Conservation (phyloP, 2,113 vertebrate genomes). For the Rhodinocichla rosea region DNA sequence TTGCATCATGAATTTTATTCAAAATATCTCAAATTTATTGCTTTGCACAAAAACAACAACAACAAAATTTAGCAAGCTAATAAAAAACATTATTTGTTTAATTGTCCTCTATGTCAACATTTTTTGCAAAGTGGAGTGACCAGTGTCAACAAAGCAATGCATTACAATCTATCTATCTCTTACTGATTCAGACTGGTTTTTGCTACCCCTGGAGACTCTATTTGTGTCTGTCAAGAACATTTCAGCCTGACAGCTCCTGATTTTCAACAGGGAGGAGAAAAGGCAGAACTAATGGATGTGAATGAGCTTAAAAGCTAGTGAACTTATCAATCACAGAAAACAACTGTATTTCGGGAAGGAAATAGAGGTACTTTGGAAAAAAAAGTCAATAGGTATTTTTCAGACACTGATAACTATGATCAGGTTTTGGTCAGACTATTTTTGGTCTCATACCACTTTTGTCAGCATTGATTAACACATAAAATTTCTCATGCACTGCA, state of each 20-base stretch:
- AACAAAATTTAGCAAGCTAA: not conserved
- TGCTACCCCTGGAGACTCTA: slow-evolving; percentile 53
- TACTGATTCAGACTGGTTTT: slow-evolving; percentile 30
- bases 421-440: not conserved
- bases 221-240: slow-evolving; percentile 69
- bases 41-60: not conserved
- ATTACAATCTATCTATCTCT: slow-evolving; percentile 63
- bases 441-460: not conserved
- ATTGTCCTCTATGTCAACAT: not conserved
- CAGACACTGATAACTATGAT: slow-evolving; percentile 42
- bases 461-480: slow-evolving; percentile 14
- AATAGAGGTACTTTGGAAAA: slow-evolving; percentile 47
- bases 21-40: not conserved
- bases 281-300: slow-evolving; percentile 74
- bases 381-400: slow-evolving; percentile 37
- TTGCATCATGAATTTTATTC: not conserved
- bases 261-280: slow-evolving; percentile 68
- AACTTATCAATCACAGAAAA: slow-evolving; percentile 74
- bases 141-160: slow-evolving; percentile 50
- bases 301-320: slow-evolving; percentile 71
- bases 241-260: slow-evolving; percentile 73
- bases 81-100: not conserved
- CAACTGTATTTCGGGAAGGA: slow-evolving; percentile 58
- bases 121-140: slow-evolving; percentile 22
- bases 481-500: not conserved